Conservation (phyloP, 2,888 invertebrate genomes). For the Eupelmus urozonus region DNA sequence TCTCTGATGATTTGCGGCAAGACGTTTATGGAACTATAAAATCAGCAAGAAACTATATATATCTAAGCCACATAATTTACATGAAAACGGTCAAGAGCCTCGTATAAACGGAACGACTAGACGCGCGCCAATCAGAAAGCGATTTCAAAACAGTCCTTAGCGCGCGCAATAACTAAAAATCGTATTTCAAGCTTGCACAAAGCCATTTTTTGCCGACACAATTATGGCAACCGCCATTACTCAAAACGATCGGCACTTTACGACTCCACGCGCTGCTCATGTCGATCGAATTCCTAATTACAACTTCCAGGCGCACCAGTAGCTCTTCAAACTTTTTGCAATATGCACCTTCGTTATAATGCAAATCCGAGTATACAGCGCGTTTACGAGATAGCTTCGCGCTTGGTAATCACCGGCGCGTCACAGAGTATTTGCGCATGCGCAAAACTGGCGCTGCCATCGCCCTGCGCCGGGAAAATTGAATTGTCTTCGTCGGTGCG, state of each 20-base stretch:
- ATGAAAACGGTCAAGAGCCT: no score
- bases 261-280: neutral
- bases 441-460: slow-evolving; percentile 20
- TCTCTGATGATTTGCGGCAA: no score
- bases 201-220: no score
- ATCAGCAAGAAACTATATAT: no score
- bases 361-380: slow-evolving; percentile 47
- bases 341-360: slow-evolving; percentile 31
- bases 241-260: slow-evolving; percentile 47
- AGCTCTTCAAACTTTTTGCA: neutral
- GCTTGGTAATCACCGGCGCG: slow-evolving; percentile 51
- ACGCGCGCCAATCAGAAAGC: no score
- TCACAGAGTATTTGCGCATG: slow-evolving; percentile 47
- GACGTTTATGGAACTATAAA: no score
- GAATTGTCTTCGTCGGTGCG: slow-evolving; percentile 29
- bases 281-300: slow-evolving; percentile 34
- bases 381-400: slow-evolving; percentile 35
- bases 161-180: no score
- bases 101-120: no score
- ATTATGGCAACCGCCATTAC: no score
- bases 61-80: no score
- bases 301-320: slow-evolving; percentile 5
- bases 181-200: no score
- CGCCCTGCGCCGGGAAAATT: slow-evolving; percentile 28
- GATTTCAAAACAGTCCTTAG: no score